Evolutionary conservation across 1,140 invertebrate species (phyloP).

Genomic region (Acromyrmex heyeri): DNA sequence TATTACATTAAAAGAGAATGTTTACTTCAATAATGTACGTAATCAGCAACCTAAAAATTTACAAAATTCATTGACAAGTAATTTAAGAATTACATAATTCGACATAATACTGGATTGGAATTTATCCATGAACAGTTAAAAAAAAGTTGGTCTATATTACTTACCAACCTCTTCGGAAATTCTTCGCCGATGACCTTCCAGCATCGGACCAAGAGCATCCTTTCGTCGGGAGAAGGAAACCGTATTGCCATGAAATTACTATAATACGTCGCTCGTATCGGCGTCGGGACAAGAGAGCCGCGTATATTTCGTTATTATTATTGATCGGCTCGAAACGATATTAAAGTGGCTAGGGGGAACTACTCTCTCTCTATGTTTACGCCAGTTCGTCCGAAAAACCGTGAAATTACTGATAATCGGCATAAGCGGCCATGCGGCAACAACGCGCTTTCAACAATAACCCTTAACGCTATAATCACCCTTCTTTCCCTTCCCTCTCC

Average conservation of each 20-base stretch:
- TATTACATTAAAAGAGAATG: too few relatives aligned
- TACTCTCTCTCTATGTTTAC: slow-evolving; percentile 84
- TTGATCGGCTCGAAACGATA: slow-evolving; percentile 83
- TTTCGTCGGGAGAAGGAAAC: slow-evolving; percentile 41
- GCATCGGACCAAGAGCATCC: slow-evolving; percentile 43
- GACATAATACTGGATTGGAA: not conserved
- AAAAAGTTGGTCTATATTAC: not conserved
- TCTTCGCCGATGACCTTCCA: slow-evolving; percentile 40
- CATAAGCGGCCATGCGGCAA: slow-evolving; percentile 72
- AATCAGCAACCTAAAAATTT: too few relatives aligned
- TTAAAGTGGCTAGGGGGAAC: slow-evolving; percentile 80
- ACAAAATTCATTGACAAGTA: too few relatives aligned
- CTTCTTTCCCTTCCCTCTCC: not conserved
- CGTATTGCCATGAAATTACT: slow-evolving; percentile 82
- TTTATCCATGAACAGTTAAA: not conserved
- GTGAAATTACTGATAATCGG: slow-evolving; percentile 85
- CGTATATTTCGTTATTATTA: slow-evolving; percentile 85
- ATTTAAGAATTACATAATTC: not conserved
- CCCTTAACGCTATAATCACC: slow-evolving; percentile 70
- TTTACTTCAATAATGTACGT: too few relatives aligned
- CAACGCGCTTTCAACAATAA: slow-evolving; percentile 76
- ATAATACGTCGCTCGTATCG: slow-evolving; percentile 82
- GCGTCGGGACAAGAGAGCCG: slow-evolving; percentile 75
- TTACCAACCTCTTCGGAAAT: slow-evolving; percentile 23
- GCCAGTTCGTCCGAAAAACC: slow-evolving; percentile 82